Evolutionary conservation across 2,888 invertebrate species (phyloP).

Genomic region (Hypomecis atomaria): DNA sequence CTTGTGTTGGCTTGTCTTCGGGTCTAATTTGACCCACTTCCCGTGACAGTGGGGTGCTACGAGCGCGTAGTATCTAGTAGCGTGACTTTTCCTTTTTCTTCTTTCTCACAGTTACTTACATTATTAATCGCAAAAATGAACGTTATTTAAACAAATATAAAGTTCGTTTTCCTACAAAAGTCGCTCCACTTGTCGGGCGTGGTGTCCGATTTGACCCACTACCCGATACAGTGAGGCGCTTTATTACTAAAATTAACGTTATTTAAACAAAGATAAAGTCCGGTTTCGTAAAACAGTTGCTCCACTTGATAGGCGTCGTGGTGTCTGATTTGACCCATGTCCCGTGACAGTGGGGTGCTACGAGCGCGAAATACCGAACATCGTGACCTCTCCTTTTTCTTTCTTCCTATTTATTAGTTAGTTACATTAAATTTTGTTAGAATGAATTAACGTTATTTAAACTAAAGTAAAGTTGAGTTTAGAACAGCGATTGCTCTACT

Average conservation of each 20-base stretch:
- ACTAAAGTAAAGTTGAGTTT: neutral
- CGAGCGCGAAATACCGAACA: neutral
- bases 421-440: neutral
- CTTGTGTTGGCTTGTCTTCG: too few species aligned
- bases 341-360: neutral
- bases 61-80: conserved; percentile 1
- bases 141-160: neutral
- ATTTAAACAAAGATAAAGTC: too few species aligned
- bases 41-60: neutral
- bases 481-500: neutral
- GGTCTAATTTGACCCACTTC: too few species aligned
- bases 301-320: too few species aligned
- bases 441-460: neutral
- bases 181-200: neutral
- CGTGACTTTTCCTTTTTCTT: neutral
- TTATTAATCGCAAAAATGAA: neutral
- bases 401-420: neutral
- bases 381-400: neutral
- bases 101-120: neutral
- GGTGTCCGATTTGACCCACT: neutral
- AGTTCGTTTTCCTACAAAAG: neutral
- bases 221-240: neutral
- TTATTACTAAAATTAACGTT: too few species aligned
- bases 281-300: too few species aligned
- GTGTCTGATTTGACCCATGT: too few species aligned